Evolutionary conservation across 2,113 vertebrate species (phyloP).

Genomic region (Sylvilagus bachmani): DNA sequence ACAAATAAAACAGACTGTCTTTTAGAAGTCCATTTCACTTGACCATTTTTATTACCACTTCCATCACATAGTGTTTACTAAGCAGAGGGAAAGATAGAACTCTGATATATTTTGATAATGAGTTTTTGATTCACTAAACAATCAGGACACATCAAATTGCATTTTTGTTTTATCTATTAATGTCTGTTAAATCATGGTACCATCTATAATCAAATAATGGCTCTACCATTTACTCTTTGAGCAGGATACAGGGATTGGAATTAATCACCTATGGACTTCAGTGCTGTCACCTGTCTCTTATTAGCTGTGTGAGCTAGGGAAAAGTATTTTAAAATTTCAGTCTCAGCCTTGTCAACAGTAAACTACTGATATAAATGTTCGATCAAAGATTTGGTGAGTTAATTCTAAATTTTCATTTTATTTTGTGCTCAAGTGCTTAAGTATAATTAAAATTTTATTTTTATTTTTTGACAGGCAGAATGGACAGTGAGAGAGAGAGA

Average conservation of each 20-base stretch:
- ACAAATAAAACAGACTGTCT: background rate
- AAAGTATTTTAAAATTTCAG: conserved; percentile 58
- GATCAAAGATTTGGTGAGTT: background rate
- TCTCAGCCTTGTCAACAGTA: background rate
- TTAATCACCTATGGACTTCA: conserved; percentile 38
- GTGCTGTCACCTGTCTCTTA: background rate
- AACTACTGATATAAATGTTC: conserved; percentile 30
- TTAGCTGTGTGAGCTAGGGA: background rate
- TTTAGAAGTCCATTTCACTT: background rate
- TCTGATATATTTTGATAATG: conserved; percentile 28
- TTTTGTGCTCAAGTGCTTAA: conserved; percentile 25
- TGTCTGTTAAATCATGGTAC: background rate
- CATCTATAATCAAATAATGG: conserved; percentile 8
- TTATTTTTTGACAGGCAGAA: too few species aligned
- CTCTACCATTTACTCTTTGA: conserved; percentile 14
- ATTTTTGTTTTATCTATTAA: background rate
- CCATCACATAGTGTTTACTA: background rate
- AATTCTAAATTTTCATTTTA: conserved; percentile 13
- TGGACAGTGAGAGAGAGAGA: too few species aligned
- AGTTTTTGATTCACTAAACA: conserved; percentile 41
- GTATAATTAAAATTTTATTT: background rate
- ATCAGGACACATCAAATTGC: background rate
- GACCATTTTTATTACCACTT: conserved; percentile 54
- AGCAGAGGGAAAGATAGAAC: background rate
- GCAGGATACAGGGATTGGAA: background rate